A percentile compares a stretch with the other conserved stretches of the same genome.
Conservation (phyloP, 1,140 invertebrate genomes). For the Drosophila persimilis region DNA sequence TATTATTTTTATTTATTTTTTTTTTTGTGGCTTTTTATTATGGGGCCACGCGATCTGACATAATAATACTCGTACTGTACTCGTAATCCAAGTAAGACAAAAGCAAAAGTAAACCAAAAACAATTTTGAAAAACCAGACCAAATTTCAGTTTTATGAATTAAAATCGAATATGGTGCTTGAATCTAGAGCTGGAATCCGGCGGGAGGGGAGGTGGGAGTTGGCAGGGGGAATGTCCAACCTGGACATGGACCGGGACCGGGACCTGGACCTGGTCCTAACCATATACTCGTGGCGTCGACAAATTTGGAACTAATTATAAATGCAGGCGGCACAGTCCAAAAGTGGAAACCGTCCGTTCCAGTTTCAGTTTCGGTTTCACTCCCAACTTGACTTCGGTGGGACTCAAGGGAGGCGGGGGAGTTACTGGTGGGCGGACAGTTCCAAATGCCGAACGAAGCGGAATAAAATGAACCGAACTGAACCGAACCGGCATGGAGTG, state of each 20-base stretch:
- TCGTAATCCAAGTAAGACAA: not conserved
- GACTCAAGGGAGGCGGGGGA: not conserved
- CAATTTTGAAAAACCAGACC: conserved; percentile 1
- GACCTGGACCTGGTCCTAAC: conserved; percentile 48
- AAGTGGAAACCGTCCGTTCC: conserved; percentile 46
- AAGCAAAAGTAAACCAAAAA: not conserved
- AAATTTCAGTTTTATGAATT: conserved; percentile 74
- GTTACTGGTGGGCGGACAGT: conserved; percentile 55
- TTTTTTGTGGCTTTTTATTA: not conserved
- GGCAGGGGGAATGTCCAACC: conserved; percentile 3
- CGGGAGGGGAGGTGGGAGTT: no score
- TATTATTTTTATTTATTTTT: not conserved
- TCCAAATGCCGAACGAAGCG: conserved; percentile 35
- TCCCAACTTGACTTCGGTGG: no score
- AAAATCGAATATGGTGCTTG: conserved; percentile 61
- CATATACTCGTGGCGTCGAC: conserved; percentile 61
- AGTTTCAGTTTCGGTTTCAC: conserved; percentile 16
- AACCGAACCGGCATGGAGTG: conserved; percentile 24
- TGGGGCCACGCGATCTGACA: conserved; percentile 33
- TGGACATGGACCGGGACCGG: conserved; percentile 52
- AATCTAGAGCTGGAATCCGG: conserved; percentile 32
- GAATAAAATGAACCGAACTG: conserved; percentile 20
- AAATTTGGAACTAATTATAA: conserved; percentile 80
- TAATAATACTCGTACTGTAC: conserved; percentile 14
- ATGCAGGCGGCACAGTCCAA: conserved; percentile 65